Base-by-base conservation (phyloP, 2,113 vertebrate genomes). In the Sinocyclocheilus anshuiensis region DNA sequence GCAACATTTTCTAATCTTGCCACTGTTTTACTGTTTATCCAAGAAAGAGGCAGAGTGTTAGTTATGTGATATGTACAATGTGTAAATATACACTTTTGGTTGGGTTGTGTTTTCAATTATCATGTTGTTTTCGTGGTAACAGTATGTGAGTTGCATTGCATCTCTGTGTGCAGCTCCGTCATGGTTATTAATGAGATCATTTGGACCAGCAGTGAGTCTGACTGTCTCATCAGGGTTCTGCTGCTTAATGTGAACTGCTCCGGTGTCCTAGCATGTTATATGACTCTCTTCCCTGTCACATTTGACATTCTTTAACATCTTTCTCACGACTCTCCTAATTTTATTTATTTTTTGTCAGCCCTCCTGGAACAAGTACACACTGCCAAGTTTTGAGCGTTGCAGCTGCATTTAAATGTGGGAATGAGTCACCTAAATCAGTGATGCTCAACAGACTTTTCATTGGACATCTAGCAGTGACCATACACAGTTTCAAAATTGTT, bases 141-240 rank as follows among this genome's bases (percentile, higher is more conserved):
- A 53, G 24, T 36, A 53, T 71, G 59, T 50, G 80, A 50, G 24
- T 33, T 82, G 10, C 55, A 81, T 11, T 81, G 13, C 15, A 67
- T 67, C 26, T 42, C 63, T 24, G 48, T 4, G 5, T 72, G 67
- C 42, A n/a, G 26, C 67, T 72, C 29, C 67, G 18, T 74, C 69
- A 84, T 72, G 24, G 69, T 36, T 39, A 57, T 42, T 74, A 50
- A 59, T 83, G 69, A 57, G 69, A 74, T 83, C 4, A 6, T 59
- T 29, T 69, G 42, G 10, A 71, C 53, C 80, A 69, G 63, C 63
- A 10, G 42, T 42, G 8, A 8, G 7, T 42, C 42, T 45, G 11
- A 48, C 1, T 22, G 29, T 53, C 24, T 45, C 10, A 18, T 72
- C 81, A 83, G 81, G 63, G 42, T 83, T 53, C 45, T 50, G 9